These are phyloP conservation scores for Ptychochromis oligacanthus DNA, from an alignment of 2,113 vertebrate species.

Conservation along the genomic window DNA sequence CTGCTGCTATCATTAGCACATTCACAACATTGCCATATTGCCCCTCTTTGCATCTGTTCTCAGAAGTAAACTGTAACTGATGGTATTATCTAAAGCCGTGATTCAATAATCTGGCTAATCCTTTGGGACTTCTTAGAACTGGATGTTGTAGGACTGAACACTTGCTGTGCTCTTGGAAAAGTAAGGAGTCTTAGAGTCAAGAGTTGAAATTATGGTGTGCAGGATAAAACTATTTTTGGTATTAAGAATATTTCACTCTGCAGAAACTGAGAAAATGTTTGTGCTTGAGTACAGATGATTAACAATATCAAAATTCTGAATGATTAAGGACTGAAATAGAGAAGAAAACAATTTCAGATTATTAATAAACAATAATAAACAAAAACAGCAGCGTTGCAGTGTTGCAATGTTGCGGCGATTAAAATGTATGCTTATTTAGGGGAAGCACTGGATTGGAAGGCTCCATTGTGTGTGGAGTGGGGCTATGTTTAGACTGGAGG, in stretches of 20 bases:
- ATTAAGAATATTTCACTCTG: conserved; percentile 61
- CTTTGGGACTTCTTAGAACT: conserved; percentile 72
- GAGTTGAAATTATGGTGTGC: conserved; percentile 57
- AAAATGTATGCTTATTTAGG: conserved; percentile 54
- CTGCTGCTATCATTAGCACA: conserved; percentile 74
- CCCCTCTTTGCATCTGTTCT: conserved; percentile 73
- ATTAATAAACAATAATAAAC: conserved; percentile 29
- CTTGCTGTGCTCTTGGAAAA: conserved; percentile 74
- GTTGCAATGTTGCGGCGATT: conserved; percentile 40
- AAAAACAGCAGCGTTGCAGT: conserved; percentile 3
- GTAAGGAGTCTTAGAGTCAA: conserved; percentile 71
- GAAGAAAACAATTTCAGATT: background rate
- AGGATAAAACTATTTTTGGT: conserved; percentile 71
- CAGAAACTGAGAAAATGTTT: conserved; percentile 15
- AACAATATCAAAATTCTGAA: conserved; percentile 14
- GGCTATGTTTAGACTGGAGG: conserved; percentile 71
- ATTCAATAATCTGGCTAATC: conserved; percentile 81
- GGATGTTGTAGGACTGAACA: conserved; percentile 70
- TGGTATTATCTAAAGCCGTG: conserved; percentile 80
- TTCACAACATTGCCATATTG: conserved; percentile 71
- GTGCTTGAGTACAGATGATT: background rate
- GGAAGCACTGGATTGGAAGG: conserved; percentile 30
- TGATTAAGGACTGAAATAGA: conserved; percentile 12
- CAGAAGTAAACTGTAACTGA: conserved; percentile 78
- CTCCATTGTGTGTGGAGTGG: conserved; percentile 43